Base-by-base conservation (phyloP, 2,113 vertebrate species). In the Chlorocebus sabaeus region DNA sequence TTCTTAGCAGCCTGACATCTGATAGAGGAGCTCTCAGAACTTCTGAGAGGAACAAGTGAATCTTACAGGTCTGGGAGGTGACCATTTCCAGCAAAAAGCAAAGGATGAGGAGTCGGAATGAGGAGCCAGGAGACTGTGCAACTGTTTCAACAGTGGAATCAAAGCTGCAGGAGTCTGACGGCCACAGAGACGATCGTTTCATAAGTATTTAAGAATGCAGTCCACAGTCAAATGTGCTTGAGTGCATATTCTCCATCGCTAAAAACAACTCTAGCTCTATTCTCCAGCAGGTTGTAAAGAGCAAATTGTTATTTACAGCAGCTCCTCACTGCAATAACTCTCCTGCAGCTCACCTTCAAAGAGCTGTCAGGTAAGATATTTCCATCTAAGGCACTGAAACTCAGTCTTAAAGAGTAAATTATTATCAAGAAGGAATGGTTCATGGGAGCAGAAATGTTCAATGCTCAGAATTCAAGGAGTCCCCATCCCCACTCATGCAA, bases 401-500 rank as follows among this genome's bases (percentile, higher is more conserved):
- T 3, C 61, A 6, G 16, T 1, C 72, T 16, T n/a, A 30, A 23
- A 73, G 14, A 23, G 95, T 6, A 12, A 52, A 14, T 55, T 52
- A 40, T 72, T 8, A 72, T 9, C 18, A 1, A 43, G 80, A 50
- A 6, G 2, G 14, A 40, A 22, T 13, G 72, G 59, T 13, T 43
- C 43, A 0, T 3, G 25, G 30, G 27, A 40, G 20, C 6, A 30
- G 72, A 40, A 35, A 30, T 1, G 20, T 25, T 50, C 73, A 61
- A 32, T 6, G 61, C 61, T 4, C 10, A 43, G 17, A 17, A 13
- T 3, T 1, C 8, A 45, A n/a, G 48, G 1, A 22, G 20, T 27
- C 14, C 85, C 27, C 1, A 6, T 18, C 12, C 38, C 27, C 2
- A 9, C 50, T 16, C 50, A 5, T 5, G 0, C 6, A 22, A 16